Evolutionary conservation across 2,797 vertebrate species (phyloP).

Genomic region (Remorina albescens): DNA sequence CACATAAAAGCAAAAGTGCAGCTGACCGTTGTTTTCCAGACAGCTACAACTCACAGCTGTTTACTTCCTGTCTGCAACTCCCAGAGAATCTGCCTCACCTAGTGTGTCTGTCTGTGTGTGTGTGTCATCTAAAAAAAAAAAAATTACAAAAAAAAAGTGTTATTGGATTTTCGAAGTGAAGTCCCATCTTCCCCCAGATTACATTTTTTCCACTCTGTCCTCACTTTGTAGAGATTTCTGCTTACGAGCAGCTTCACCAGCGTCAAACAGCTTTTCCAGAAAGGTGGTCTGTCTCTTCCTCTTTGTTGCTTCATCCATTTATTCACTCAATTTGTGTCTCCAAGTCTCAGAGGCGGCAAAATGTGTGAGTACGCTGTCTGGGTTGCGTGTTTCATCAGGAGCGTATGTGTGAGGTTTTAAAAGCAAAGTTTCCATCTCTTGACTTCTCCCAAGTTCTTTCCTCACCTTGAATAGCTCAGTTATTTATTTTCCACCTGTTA

Average conservation of each 20-base stretch:
- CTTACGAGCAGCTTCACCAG: background rate
- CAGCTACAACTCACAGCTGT: slow-evolving; percentile 30
- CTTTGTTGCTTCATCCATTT: slow-evolving; percentile 26
- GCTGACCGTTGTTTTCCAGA: slow-evolving; percentile 32
- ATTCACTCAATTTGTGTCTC: slow-evolving; percentile 18
- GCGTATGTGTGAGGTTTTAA: slow-evolving; percentile 34
- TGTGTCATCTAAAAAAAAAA: too few relatives aligned
- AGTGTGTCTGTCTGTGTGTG: too few relatives aligned
- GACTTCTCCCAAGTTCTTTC: background rate
- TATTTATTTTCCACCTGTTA: slow-evolving; percentile 24
- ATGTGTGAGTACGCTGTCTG: slow-evolving; percentile 7
- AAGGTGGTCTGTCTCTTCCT: background rate
- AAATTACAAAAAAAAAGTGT: too few relatives aligned
- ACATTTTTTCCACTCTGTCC: slow-evolving; percentile 14
- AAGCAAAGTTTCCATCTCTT: slow-evolving; percentile 27
- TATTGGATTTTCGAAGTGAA: background rate
- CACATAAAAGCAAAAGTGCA: slow-evolving; percentile 16
- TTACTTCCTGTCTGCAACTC: slow-evolving; percentile 19
- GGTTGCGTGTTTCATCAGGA: background rate
- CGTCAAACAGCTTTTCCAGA: slow-evolving; percentile 1
- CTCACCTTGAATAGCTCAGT: slow-evolving; percentile 3
- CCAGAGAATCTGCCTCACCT: background rate
- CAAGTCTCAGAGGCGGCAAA: background rate
- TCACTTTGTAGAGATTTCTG: background rate
- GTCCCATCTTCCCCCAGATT: slow-evolving; percentile 35